Percentiles rank a stretch among this genome's conserved stretches.
Evolutionary conservation across 2,888 invertebrate species (phyloP).

Genomic region (Trissolcus japonicus): DNA sequence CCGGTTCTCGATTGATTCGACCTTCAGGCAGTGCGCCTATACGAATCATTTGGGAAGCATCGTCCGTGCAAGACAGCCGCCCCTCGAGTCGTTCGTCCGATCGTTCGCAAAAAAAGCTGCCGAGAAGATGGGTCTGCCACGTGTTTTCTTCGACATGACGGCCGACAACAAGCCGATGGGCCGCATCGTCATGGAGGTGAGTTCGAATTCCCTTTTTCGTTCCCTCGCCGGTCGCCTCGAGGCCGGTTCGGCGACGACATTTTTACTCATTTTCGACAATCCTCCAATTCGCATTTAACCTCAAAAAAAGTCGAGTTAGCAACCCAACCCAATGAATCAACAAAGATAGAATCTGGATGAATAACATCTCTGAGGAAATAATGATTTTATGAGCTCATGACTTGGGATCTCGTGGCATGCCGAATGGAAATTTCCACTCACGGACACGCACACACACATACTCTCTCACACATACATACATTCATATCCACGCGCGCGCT

Average conservation of each 20-base stretch:
- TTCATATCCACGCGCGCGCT: background rate
- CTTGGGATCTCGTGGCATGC: slow-evolving; percentile 2
- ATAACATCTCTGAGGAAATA: background rate
- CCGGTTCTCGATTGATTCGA: slow-evolving; percentile 75
- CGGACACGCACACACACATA: slow-evolving; percentile 11
- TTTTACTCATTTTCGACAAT: background rate
- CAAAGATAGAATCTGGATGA: background rate
- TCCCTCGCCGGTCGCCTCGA: background rate
- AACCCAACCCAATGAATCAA: background rate
- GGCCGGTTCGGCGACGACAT: slow-evolving; percentile 29
- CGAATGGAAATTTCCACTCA: slow-evolving; percentile 34
- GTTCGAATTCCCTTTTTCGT: background rate
- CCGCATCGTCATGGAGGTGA: slow-evolving; percentile 93
- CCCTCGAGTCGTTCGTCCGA: slow-evolving; percentile 75
- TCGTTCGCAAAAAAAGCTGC: slow-evolving; percentile 75
- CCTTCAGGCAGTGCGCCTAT: slow-evolving; percentile 73
- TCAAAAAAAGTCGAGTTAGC: background rate
- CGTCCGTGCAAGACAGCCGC: slow-evolving; percentile 69
- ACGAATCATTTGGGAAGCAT: slow-evolving; percentile 73
- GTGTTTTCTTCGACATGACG: slow-evolving; percentile 93
- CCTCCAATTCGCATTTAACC: background rate
- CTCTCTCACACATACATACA: no score
- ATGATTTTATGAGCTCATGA: background rate
- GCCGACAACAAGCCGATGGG: slow-evolving; percentile 88
- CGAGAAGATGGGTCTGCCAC: slow-evolving; percentile 86